phyloP scores from a whole-genome alignment of 2,797 vertebrate species.

The Acridotheres tristis region DNA sequence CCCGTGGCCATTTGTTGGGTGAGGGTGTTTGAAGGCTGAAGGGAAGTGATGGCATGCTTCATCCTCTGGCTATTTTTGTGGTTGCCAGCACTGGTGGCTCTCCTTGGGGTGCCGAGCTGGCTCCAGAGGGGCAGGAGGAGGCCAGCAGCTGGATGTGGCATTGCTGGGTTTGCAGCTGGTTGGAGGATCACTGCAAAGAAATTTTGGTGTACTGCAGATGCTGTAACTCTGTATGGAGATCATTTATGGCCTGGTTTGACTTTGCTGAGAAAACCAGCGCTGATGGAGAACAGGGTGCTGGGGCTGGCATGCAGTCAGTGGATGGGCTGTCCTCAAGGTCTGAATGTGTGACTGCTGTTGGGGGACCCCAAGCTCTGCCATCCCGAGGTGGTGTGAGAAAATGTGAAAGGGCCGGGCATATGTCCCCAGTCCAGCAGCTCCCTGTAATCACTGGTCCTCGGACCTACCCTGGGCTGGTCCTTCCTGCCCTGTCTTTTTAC shows the following conservation, averaged over 20 bases:
- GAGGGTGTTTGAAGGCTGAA: neutral
- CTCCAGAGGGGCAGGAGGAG: neutral
- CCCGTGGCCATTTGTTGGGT: neutral
- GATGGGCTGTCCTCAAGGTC: neutral
- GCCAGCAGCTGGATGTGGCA: neutral
- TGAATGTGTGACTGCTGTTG: neutral
- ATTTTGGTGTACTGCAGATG: neutral
- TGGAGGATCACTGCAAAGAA: neutral
- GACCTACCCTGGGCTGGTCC: neutral
- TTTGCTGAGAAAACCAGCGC: neutral
- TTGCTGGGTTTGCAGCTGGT: neutral
- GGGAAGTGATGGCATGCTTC: neutral
- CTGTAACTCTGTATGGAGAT: neutral
- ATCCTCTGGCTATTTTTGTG: neutral
- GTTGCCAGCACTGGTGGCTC: neutral
- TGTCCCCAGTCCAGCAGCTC: neutral
- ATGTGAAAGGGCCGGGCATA: rapidly evolving
- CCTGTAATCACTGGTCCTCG: neutral
- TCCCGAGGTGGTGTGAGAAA: neutral
- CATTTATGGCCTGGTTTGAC: neutral
- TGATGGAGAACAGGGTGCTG: neutral
- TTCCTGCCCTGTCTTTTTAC: neutral
- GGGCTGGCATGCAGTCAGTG: neutral
- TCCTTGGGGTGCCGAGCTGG: neutral
- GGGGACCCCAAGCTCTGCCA: neutral